Evolutionary conservation across 64 coral and sea anemone genomes (phyloP), one percentile per base, ranked within the genome.

Genomic region (Orbicella faveolata): DNA sequence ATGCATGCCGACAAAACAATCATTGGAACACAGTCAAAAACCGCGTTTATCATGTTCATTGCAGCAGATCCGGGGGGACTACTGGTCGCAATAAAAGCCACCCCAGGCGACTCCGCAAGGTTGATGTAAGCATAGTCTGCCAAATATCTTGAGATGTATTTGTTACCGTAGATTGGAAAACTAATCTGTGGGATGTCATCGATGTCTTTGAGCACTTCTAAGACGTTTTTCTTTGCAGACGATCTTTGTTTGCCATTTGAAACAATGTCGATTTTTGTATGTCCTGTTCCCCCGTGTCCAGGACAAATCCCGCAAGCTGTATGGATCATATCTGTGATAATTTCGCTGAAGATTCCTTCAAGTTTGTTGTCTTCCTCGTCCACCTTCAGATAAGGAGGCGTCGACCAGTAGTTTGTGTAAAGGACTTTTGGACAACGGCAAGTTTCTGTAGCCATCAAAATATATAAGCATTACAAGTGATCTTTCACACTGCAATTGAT

Each of bases 121-220:
- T 80, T 80, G 19, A 91, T 72, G 21, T 83, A 91, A 0, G 79
- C 26, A 12, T 83, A 78, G 11, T 61, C 79, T 1, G 79, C 89
- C 33, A 74, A 23, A 21, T 75, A 80, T 33, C 20, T 83, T 8
- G 30, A 76, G 6, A 91, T 91, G 79, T 91, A 33, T 62, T 91
- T 91, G 70, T 91, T 91, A 25, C 89, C 89, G 57, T 91, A 83
- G 33, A 91, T 82, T 63, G 89, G 89, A 41, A 91, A 91, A 34
- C 89, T 91, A 10, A 91, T 73, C 26, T 91, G 66, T 26, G 52
- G 35, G 6, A 53, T 70, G 21, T 83, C 51, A 57, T 74, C 52
- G 67, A 91, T 62, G 59, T 91, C 77, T 9, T 53, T 21, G 18
- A 69, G 61, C 11, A 91, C 89, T 44, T 91, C 69, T n/a, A 76